phyloP scores from a whole-genome alignment of 2,797 vertebrate species.

The Microhierax caerulescens region DNA sequence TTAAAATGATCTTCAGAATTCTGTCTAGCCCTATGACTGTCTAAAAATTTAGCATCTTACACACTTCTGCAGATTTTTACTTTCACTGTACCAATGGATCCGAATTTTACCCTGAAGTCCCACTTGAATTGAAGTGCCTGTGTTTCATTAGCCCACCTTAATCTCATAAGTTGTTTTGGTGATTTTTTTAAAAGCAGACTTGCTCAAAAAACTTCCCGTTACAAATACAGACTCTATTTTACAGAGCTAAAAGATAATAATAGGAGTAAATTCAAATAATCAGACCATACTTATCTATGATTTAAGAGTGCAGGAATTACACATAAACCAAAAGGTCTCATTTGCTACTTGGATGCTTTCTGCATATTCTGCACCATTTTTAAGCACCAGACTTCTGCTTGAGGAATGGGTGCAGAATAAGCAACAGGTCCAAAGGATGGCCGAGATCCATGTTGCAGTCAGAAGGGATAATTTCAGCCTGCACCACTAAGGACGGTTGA shows the following conservation, averaged over 20 bases:
- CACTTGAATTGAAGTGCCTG: neutral
- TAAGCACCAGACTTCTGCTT: neutral
- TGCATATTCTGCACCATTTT: neutral
- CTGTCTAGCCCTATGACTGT: neutral
- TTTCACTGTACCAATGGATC: neutral
- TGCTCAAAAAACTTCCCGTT: neutral
- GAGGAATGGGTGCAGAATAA: neutral
- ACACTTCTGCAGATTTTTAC: neutral
- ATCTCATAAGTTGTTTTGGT: neutral
- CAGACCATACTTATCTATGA: neutral
- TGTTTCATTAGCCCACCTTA: neutral
- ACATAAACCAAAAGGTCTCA: neutral
- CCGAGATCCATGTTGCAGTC: neutral
- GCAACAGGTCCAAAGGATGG: neutral
- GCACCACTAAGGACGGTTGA: neutral
- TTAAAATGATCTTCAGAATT: neutral
- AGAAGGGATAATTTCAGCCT: neutral
- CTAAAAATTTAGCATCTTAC: neutral
- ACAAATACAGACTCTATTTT: neutral
- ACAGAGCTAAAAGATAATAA: neutral
- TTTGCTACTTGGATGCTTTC: neutral
- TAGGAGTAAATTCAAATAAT: neutral
- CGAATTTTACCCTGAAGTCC: neutral
- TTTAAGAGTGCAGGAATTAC: neutral
- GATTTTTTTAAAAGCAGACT: neutral